These are phyloP conservation scores for Odontomachus brunneus DNA, from an alignment of 1,140 invertebrate genomes.

Conservation along the genomic window DNA sequence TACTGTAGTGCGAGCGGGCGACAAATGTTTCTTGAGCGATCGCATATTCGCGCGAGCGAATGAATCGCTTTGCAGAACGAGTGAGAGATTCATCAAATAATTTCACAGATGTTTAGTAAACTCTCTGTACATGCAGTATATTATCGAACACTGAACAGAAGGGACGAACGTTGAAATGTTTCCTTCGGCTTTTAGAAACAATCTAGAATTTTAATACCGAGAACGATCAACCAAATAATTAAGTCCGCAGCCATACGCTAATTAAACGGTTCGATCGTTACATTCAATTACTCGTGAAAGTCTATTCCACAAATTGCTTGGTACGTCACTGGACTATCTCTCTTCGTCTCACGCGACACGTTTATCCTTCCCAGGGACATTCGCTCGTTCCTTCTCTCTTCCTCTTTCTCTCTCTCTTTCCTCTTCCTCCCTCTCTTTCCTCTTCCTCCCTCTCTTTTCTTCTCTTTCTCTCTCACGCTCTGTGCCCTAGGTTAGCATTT, in stretches of 20 bases:
- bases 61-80: not conserved
- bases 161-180: not conserved
- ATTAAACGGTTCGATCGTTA: not conserved
- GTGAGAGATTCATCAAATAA: constrained; percentile 8
- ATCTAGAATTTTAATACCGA: not conserved
- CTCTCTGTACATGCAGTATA: too few species aligned
- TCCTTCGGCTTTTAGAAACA: not conserved
- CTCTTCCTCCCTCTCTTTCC: constrained; percentile 18
- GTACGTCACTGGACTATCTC: constrained; percentile 52
- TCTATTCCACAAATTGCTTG: constrained; percentile 22
- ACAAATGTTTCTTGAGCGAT: not conserved
- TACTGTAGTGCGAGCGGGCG: not conserved
- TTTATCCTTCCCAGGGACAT: constrained; percentile 53
- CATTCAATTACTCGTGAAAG: not conserved
- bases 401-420: constrained; percentile 16
- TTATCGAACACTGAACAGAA: not conserved
- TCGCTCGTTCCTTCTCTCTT: constrained; percentile 3
- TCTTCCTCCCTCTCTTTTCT: constrained; percentile 43
- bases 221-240: not conserved
- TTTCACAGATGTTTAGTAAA: not conserved
- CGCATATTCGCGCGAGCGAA: not conserved
- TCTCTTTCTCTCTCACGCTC: constrained; percentile 45
- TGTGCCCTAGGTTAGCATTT: constrained; percentile 44
- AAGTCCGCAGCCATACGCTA: not conserved
- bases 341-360: constrained; percentile 50